These are phyloP conservation scores for Sciurus niger DNA, from an alignment of 2,113 vertebrate species.

Conservation along the genomic window DNA sequence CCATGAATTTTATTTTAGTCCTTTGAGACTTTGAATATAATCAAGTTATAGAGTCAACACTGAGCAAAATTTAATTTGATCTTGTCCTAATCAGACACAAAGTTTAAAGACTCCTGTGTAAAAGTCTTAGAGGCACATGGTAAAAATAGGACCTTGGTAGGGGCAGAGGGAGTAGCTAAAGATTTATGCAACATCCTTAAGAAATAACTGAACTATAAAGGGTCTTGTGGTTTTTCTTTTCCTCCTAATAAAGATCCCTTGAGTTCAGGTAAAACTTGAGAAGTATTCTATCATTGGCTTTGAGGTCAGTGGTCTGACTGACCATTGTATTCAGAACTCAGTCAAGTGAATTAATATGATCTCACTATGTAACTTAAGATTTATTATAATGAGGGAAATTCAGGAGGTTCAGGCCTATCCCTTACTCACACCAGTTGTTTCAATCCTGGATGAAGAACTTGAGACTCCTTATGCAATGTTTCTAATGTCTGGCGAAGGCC, in stretches of 20 bases:
- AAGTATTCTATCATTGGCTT: constrained; percentile 6
- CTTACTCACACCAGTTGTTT: not conserved
- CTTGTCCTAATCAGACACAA: constrained; percentile 68
- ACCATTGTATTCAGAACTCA: not conserved
- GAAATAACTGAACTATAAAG: not conserved
- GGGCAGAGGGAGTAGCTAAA: not conserved
- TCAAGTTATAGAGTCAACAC: constrained; percentile 65
- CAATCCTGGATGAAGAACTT: not conserved
- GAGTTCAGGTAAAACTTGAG: not conserved
- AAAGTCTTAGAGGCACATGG: not conserved
- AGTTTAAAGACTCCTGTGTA: not conserved
- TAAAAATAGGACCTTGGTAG: not conserved
- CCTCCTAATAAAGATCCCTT: not conserved
- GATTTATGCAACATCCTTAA: not conserved
- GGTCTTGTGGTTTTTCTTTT: not conserved
- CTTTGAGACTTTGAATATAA: constrained; percentile 66
- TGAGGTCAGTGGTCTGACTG: constrained; percentile 6
- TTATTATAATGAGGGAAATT: not conserved
- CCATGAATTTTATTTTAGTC: constrained; percentile 67
- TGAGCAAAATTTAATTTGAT: constrained; percentile 58
- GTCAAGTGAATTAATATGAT: not conserved
- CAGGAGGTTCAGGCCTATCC: not conserved
- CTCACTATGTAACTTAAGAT: not conserved
- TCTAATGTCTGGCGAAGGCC: not conserved
- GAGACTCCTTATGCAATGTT: not conserved